Conservation (phyloP, 2,888 invertebrate genomes). For the Lasius platythorax region DNA sequence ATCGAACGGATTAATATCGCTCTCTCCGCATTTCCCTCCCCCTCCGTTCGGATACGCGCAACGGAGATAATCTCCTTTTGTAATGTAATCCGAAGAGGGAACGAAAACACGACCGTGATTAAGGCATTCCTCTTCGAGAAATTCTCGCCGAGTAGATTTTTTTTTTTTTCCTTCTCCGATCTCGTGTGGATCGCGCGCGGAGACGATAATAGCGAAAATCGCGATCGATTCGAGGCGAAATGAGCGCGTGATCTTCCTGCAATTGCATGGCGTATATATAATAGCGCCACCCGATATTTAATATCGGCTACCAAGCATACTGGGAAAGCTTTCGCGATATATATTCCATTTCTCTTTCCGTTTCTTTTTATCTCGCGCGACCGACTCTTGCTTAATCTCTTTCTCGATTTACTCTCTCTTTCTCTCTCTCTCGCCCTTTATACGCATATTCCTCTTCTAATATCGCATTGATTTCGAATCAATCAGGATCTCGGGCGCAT, state of each 20-base stretch:
- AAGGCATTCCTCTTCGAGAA: neutral
- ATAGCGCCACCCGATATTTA: conserved; percentile 12
- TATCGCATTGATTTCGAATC: neutral
- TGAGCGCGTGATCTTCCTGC: neutral
- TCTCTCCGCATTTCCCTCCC: neutral
- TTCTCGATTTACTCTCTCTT: neutral
- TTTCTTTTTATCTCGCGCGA: conserved; percentile 9
- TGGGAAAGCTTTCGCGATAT: conserved; percentile 7
- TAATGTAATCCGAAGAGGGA: neutral
- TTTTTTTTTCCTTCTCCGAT: neutral
- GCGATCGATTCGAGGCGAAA: neutral
- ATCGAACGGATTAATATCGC: neutral
- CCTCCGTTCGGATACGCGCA: neutral
- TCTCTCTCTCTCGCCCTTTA: neutral
- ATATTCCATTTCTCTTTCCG: conserved; percentile 7
- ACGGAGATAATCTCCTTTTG: neutral
- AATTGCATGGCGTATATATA: neutral
- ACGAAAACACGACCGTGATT: neutral
- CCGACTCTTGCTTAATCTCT: conserved; percentile 21
- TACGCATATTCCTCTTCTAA: conserved; percentile 4
- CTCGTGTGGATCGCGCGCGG: neutral
- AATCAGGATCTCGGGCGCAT: neutral
- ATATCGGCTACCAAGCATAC: conserved; percentile 15
- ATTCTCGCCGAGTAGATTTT: neutral
- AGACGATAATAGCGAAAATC: neutral